Evolutionary conservation across 2,113 vertebrate genomes (phyloP).

Genomic region (Saguinus imperator): DNA sequence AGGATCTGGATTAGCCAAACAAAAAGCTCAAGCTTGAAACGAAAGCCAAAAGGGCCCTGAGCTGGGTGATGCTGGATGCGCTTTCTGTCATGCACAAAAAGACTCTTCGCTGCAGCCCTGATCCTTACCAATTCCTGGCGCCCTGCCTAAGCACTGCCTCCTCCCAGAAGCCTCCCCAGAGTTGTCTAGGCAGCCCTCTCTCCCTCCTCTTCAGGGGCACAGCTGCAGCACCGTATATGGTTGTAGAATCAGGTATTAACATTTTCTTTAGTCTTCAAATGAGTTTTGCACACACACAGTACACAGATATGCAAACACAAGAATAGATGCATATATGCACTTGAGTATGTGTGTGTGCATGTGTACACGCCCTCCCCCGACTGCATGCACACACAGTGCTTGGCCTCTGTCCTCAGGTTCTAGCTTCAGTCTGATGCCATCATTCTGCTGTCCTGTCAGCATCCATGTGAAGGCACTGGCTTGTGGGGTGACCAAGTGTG

Average conservation of each 20-base stretch:
- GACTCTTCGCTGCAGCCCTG: not conserved
- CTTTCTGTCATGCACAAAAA: not conserved
- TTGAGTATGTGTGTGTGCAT: not conserved
- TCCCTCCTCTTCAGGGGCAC: not conserved
- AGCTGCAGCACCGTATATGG: not conserved
- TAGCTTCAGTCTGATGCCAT: not conserved
- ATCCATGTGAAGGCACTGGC: rapidly evolving
- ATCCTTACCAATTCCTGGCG: not conserved
- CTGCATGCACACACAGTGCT: not conserved
- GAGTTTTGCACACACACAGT: not conserved
- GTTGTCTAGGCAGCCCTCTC: not conserved
- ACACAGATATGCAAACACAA: not conserved
- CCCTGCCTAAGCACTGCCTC: not conserved
- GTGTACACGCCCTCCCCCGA: rapidly evolving
- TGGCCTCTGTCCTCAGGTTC: not conserved
- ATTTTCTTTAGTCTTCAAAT: not conserved
- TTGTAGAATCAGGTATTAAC: not conserved
- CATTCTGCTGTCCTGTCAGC: not conserved
- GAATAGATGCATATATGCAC: not conserved
- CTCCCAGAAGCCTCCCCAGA: not conserved
- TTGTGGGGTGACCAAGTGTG: not conserved
- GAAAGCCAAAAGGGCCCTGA: not conserved
- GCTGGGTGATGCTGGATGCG: rapidly evolving
- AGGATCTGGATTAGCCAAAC: not conserved
- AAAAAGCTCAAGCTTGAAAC: not conserved